A percentile compares a stretch with the other conserved stretches of the same genome.
Evolutionary conservation across 1,140 invertebrate genomes (phyloP).

Genomic region (Bombus affinis): DNA sequence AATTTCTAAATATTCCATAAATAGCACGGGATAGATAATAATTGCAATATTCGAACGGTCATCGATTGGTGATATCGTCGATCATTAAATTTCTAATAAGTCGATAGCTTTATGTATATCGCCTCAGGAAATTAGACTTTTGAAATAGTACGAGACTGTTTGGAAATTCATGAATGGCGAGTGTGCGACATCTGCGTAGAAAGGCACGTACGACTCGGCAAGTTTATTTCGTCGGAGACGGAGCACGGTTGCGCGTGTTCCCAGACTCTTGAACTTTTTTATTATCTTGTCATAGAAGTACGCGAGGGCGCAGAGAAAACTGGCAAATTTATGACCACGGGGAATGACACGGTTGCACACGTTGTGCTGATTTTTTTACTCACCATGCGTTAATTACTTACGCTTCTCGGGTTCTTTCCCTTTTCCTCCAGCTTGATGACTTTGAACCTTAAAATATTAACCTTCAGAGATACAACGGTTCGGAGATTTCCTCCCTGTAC

Average conservation of each 20-base stretch:
- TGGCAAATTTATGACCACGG: slow-evolving; percentile 33
- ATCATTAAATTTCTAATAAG: too few species aligned
- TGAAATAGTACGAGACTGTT: not conserved
- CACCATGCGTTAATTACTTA: slow-evolving; percentile 51
- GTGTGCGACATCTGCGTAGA: slow-evolving; percentile 23
- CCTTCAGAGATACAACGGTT: not conserved
- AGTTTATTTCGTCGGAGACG: slow-evolving; percentile 50
- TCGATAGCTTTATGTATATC: not conserved
- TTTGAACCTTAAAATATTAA: not conserved
- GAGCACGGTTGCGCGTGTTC: slow-evolving; percentile 25
- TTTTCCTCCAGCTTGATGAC: not conserved
- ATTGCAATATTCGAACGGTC: not conserved
- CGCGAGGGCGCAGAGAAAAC: not conserved
- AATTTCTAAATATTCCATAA: not conserved
- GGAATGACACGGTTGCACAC: not conserved
- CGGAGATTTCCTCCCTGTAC: not conserved
- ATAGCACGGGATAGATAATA: not conserved
- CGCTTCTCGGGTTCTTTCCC: not conserved
- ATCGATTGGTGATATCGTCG: not conserved
- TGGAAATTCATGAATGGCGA: slow-evolving; percentile 23
- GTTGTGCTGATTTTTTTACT: slow-evolving; percentile 21
- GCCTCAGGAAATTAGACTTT: not conserved
- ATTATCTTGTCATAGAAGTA: slow-evolving; percentile 44
- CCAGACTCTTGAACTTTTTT: slow-evolving; percentile 55
- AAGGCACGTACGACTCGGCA: slow-evolving; percentile 18